Percentiles rank a stretch among this genome's conserved stretches.
Evolutionary conservation across 2,797 vertebrate genomes (phyloP).

Genomic region (Argya squamiceps): DNA sequence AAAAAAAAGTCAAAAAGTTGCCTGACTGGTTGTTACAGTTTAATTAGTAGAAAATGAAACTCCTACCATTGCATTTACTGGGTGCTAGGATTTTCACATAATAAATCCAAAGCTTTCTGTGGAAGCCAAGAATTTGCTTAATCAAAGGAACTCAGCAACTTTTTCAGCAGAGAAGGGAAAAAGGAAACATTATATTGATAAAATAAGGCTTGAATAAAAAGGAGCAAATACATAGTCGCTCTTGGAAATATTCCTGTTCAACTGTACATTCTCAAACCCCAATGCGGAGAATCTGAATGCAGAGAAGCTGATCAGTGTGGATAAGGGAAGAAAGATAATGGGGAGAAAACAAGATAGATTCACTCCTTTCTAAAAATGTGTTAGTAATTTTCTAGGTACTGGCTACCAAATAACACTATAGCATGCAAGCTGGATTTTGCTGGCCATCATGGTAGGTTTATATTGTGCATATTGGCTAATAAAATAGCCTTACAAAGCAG

Average conservation of each 20-base stretch:
- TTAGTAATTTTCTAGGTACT: not conserved
- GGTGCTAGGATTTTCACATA: not conserved
- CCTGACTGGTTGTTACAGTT: not conserved
- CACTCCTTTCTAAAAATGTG: not conserved
- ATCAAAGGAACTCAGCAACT: not conserved
- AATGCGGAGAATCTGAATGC: not conserved
- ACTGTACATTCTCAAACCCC: not conserved
- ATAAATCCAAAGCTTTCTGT: not conserved
- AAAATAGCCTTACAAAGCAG: not conserved
- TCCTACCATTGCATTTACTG: not conserved
- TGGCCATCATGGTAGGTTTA: not conserved
- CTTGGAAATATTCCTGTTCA: not conserved
- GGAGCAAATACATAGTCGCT: not conserved
- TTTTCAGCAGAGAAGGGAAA: not conserved
- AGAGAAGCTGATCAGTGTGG: not conserved
- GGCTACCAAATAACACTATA: not conserved
- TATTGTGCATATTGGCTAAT: not conserved
- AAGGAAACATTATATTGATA: not conserved
- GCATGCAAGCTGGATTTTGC: not conserved
- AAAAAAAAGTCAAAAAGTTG: not conserved
- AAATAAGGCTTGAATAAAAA: not conserved
- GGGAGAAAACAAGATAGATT: not conserved
- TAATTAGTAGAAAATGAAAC: not conserved
- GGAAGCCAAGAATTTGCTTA: not conserved
- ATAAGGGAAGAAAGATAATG: not conserved